Conservation (phyloP, 2,113 vertebrate species). For the Xiphias gladius region DNA sequence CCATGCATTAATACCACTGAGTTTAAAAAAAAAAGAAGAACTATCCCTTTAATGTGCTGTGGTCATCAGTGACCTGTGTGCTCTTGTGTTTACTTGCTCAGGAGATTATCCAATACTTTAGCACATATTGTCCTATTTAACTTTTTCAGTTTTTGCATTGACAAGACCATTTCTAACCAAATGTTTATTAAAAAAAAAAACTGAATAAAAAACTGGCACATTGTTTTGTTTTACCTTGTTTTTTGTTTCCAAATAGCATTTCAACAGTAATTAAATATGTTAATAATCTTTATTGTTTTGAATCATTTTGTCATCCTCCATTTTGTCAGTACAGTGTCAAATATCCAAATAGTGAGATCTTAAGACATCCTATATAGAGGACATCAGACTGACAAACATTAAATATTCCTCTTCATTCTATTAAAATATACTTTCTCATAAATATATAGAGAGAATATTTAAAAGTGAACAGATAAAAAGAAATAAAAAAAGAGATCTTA, state of each 20-base stretch:
- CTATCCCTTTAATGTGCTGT: conserved; percentile 2
- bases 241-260: neutral
- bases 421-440: conserved; percentile 56
- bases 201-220: conserved; percentile 15
- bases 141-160: conserved; percentile 27
- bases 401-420: conserved; percentile 21
- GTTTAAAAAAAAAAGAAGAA: neutral
- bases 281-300: conserved; percentile 42
- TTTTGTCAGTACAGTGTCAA: conserved; percentile 1
- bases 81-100: conserved; percentile 41
- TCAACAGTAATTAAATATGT: neutral
- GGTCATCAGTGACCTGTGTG: conserved; percentile 7
- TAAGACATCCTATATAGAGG: neutral
- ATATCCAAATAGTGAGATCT: neutral
- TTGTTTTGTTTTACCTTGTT: neutral
- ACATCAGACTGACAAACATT: conserved; percentile 6
- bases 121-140: conserved; percentile 13
- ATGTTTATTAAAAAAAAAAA: conserved; percentile 21
- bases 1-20: neutral
- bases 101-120: conserved; percentile 40
- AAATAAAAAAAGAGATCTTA: neutral
- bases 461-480: neutral
- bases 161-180: conserved; percentile 34
- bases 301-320: neutral
- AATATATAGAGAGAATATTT: conserved; percentile 29